Evolutionary conservation across 2,797 vertebrate species (phyloP), one percentile per base, ranked within the genome.

Genomic region (Melopsittacus undulatus): DNA sequence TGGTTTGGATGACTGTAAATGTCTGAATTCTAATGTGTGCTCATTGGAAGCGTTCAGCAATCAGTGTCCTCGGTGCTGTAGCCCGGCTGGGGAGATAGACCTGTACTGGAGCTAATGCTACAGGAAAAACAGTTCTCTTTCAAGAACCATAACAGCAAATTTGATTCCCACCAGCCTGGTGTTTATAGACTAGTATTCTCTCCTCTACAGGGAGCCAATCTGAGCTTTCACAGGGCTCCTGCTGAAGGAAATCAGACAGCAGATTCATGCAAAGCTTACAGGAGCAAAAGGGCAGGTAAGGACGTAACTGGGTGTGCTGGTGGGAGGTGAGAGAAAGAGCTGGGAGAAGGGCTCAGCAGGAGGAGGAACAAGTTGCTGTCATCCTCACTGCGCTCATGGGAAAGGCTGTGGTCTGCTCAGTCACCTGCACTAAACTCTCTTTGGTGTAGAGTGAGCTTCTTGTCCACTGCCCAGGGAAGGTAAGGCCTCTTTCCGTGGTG

Each of bases 151-250:
- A 92, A 92, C 21, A 52, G 91, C 81, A 95, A 96, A 97, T 96
- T 94, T 94, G 85, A 96, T 97, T 97, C 93, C 73, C 51, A 77
- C 80, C 87, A 95, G 89, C 59, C 78, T 70, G 36, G 76, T 87
- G 93, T 95, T 96, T 97, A 92, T 90, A 72, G 89, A 77, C n/a
- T 14, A 83, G 80, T 59, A 46, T 52, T 95, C 61, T 87, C 76
- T 88, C 69, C 95, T 84, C 90, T 61, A 24, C 84, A 77, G 94
- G 96, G 84, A 87, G 83, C 81, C 95, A 93, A 91, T 94, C 92
- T 72, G 89, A 94, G 90, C 69, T 92, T 77, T 76, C 90, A 66
- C 9, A 4, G 75, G 73, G 89, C 82, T 93, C 87, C 90, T 86
- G 93, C 82, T 90, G 87, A 69, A 94, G 20, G 87, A 82, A 95